Conservation (phyloP, 2,113 vertebrate genomes). For the Ibidorhyncha struthersii region DNA sequence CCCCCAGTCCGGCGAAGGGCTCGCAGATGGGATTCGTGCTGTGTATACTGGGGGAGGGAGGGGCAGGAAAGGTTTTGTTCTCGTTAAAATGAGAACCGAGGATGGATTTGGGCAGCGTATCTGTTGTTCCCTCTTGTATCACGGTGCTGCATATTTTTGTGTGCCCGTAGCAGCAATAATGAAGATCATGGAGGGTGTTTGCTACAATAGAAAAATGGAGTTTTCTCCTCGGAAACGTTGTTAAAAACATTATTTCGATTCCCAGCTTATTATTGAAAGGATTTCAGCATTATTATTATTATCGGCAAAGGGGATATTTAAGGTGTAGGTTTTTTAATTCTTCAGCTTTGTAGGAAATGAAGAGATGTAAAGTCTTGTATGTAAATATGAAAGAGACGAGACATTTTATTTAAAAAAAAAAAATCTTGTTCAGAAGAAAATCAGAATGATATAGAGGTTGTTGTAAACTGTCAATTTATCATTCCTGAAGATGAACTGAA, state of each 20-base stretch:
- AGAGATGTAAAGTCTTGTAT: not conserved
- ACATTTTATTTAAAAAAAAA: not conserved
- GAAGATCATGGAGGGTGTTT: conserved; percentile 53
- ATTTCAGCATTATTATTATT: not conserved
- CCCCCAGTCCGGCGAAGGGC: not conserved
- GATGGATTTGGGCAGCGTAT: not conserved
- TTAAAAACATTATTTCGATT: not conserved
- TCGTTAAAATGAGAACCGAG: not conserved
- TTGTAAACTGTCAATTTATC: conserved; percentile 43
- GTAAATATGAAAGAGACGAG: not conserved
- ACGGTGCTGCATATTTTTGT: conserved; percentile 59
- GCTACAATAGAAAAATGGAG: conserved; percentile 23
- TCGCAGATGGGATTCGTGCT: not conserved
- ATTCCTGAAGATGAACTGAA: conserved; percentile 22
- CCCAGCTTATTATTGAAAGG: not conserved
- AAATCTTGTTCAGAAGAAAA: not conserved
- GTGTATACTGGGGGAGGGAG: not conserved
- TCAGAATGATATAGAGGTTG: not conserved
- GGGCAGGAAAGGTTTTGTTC: conserved; percentile 6
- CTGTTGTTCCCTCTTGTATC: conserved; percentile 2
- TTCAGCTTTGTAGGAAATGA: not conserved
- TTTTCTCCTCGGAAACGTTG: not conserved
- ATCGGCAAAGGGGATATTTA: not conserved
- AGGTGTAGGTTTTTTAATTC: not conserved
- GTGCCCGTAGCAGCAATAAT: not conserved